Evolutionary conservation across 2,113 vertebrate genomes (phyloP).

Genomic region (Puma concolor): DNA sequence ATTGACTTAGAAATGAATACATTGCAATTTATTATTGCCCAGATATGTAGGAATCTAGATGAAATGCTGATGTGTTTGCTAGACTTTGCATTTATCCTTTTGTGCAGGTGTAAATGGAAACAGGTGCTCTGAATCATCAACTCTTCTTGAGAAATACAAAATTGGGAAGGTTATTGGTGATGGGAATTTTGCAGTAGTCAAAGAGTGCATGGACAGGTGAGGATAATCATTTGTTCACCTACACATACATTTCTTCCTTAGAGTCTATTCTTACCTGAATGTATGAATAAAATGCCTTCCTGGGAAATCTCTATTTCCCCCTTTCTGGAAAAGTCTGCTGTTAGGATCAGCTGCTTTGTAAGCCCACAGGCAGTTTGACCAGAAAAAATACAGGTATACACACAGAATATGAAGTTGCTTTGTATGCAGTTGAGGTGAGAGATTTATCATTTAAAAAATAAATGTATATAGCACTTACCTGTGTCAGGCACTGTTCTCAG

Average conservation of each 20-base stretch:
- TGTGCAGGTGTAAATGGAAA: slow-evolving; percentile 92
- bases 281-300: not conserved
- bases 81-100: slow-evolving; percentile 44
- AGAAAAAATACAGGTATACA: accelerated
- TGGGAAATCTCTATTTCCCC: not conserved
- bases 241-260: slow-evolving; percentile 19
- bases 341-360: not conserved
- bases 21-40: not conserved
- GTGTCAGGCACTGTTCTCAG: not conserved
- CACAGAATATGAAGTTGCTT: not conserved
- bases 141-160: slow-evolving; percentile 94
- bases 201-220: slow-evolving; percentile 95
- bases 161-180: slow-evolving; percentile 98
- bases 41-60: not conserved
- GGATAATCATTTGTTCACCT: not conserved
- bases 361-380: not conserved
- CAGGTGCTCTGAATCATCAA: slow-evolving; percentile 86
- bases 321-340: not conserved
- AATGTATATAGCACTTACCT: not conserved
- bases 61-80: slow-evolving; percentile 51
- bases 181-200: slow-evolving; percentile 98
- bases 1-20: slow-evolving; percentile 41
- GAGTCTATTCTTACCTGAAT: not conserved
- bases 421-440: not conserved
- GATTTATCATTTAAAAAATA: not conserved